Base-by-base conservation (phyloP, 2,797 vertebrate genomes). In the Phylloscopus collybita region DNA sequence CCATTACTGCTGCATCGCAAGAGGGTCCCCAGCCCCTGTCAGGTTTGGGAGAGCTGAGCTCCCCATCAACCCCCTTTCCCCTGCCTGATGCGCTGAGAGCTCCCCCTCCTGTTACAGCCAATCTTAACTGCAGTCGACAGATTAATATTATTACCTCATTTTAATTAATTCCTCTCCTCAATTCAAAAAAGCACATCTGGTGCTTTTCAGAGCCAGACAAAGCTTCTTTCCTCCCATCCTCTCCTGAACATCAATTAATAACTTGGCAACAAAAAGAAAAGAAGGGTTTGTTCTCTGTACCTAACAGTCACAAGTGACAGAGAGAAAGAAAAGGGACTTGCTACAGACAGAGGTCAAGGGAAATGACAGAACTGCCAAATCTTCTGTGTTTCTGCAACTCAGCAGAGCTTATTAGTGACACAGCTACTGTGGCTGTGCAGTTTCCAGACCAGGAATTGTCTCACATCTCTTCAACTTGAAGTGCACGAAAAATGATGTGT, bases 131-230 rank as follows among this genome's bases (percentile, higher is more conserved):
- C 88, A 87, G 83, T 45, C 6, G 19, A 71, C 88, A 92, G 90
- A 96, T 95, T 96, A 93, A 95, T 96, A 95, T 95, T 95, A 93
- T 88, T 96, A 91, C 93, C 83, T 95, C 93, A 36, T 85, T 94
- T 96, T 96, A 97, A 97, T 96, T 96, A 95, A 96, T 96, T 96
- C 93, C 87, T 92, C 93, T 94, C 80, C 78, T 93, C 90, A 50
- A 73, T 93, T 96, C 86, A 93, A 96, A 96, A 95, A 95, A 96
- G 78, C 95, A 95, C 95, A 95, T 97, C 88, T 95, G 93, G 96
- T 94, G 97, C 97, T 95, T 97, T 97, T 93, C 91, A 97, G 95
- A 95, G 97, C 79, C 89, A 98, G 95, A 97, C 95, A 97, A 96
- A 95, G 95, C 91, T 93, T 74, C 65, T 97, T 96, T 94, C 93